These are phyloP conservation scores for Haemorhous mexicanus DNA, from an alignment of 2,113 vertebrate genomes.

Conservation along the genomic window DNA sequence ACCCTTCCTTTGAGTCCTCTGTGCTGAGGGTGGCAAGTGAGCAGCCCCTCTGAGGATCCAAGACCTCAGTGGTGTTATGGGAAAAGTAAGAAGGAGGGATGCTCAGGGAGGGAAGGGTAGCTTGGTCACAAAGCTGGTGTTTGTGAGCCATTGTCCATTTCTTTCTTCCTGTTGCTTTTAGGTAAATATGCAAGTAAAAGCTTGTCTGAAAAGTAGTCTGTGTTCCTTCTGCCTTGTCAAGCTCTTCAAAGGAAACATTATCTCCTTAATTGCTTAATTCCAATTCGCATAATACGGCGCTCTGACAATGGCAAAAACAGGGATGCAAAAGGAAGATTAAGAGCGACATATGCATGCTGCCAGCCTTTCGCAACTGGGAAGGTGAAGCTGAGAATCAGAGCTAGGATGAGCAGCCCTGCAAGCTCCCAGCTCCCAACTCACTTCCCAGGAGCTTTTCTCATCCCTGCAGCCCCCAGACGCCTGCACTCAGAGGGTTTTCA, in stretches of 20 bases:
- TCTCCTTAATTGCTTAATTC: conserved; percentile 81
- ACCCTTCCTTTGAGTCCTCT: background rate
- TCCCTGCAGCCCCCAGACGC: background rate
- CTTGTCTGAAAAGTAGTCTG: conserved; percentile 68
- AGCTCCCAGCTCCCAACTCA: background rate
- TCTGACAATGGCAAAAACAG: conserved; percentile 76
- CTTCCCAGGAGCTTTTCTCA: conserved; percentile 7
- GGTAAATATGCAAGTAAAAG: conserved; percentile 67
- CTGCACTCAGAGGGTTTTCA: background rate
- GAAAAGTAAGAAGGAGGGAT: background rate
- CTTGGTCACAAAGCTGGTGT: background rate
- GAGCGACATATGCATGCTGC: conserved; percentile 47
- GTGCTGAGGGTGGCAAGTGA: background rate
- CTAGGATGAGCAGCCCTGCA: conserved; percentile 29
- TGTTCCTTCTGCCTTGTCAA: conserved; percentile 76
- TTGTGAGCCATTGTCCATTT: background rate
- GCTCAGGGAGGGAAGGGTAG: background rate
- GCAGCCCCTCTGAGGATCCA: background rate
- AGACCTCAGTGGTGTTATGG: background rate
- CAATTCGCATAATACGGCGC: conserved; percentile 75
- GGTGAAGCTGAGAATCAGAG: conserved; percentile 53
- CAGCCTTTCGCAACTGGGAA: conserved; percentile 57
- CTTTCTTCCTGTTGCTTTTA: conserved; percentile 56
- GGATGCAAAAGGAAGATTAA: conserved; percentile 79
- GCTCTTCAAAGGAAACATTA: conserved; percentile 80